Conservation (phyloP, 2,888 invertebrate genomes). For the Oscheius sp. region DNA sequence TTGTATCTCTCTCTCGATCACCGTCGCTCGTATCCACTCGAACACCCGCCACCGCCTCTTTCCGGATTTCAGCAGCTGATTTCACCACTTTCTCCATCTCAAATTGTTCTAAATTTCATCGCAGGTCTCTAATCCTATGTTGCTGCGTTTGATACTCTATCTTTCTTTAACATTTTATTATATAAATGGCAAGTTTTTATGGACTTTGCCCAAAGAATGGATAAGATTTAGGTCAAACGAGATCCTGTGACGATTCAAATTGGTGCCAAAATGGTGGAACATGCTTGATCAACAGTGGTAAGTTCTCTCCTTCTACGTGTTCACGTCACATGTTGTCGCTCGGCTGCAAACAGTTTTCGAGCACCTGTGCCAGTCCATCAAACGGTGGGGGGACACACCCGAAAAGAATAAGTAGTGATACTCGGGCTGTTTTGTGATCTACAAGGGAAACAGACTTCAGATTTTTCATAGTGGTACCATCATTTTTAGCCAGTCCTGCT, state of each 20-base stretch:
- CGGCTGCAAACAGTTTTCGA: slow-evolving; percentile 14
- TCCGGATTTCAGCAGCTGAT: slow-evolving; percentile 27
- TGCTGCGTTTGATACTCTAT: background rate
- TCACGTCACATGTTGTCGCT: slow-evolving; percentile 2
- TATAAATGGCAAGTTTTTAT: background rate
- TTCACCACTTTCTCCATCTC: background rate
- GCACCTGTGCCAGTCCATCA: slow-evolving; percentile 10
- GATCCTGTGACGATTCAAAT: background rate
- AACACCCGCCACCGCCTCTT: slow-evolving; percentile 23
- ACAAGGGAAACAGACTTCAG: background rate
- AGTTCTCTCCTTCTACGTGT: background rate
- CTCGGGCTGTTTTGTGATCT: background rate
- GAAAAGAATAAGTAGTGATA: background rate
- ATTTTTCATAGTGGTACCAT: background rate
- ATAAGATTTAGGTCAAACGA: background rate
- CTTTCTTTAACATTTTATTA: background rate
- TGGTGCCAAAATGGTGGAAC: slow-evolving; percentile 30
- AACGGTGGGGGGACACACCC: background rate
- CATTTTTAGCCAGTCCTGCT: slow-evolving; percentile 21
- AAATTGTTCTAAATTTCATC: background rate
- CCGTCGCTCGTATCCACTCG: slow-evolving; percentile 18
- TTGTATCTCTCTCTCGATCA: slow-evolving; percentile 10
- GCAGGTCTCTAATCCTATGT: background rate
- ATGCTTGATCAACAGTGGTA: slow-evolving; percentile 21
- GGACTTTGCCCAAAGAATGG: background rate